A percentile compares a stretch with the other conserved stretches of the same genome.
phyloP scores from a whole-genome alignment of 2,113 vertebrate genomes.

The Epinephelus fuscoguttatus region DNA sequence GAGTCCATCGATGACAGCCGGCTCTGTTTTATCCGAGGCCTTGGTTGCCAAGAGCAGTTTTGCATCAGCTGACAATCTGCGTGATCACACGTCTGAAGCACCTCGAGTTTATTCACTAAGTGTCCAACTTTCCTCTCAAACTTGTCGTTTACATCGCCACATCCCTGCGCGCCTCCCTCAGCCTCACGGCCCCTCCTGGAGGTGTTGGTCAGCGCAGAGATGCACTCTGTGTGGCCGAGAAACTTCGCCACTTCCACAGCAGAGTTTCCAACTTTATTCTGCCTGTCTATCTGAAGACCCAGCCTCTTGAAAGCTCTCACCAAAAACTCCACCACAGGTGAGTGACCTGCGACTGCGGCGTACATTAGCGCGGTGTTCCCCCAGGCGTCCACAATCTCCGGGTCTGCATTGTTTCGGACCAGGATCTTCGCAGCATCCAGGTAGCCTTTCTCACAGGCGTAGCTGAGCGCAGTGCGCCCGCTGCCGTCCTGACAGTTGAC shows the following conservation, averaged over 20 bases:
- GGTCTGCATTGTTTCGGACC: constrained; percentile 80
- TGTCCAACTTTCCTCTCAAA: constrained; percentile 30
- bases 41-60: background rate
- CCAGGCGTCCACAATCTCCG: constrained; percentile 79
- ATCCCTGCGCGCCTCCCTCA: background rate
- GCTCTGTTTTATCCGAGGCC: constrained; percentile 29
- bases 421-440: constrained; percentile 81
- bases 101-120: constrained; percentile 28
- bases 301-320: constrained; percentile 84
- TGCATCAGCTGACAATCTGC: background rate
- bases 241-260: constrained; percentile 79
- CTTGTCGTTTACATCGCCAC: constrained; percentile 3
- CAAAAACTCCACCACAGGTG: constrained; percentile 78
- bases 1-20: constrained; percentile 78
- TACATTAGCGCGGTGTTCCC: constrained; percentile 83
- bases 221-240: constrained; percentile 80
- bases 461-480: constrained; percentile 81
- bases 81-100: constrained; percentile 3
- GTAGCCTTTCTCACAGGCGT: constrained; percentile 81
- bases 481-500: constrained; percentile 76
- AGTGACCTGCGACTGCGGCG: constrained; percentile 72
- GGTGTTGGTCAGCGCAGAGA: constrained; percentile 67
- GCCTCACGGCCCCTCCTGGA: constrained; percentile 50
- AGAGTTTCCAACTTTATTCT: constrained; percentile 83
- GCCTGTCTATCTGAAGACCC: constrained; percentile 81